Base-by-base conservation (phyloP, 2,888 invertebrate species). In the Fabriciana adippe region DNA sequence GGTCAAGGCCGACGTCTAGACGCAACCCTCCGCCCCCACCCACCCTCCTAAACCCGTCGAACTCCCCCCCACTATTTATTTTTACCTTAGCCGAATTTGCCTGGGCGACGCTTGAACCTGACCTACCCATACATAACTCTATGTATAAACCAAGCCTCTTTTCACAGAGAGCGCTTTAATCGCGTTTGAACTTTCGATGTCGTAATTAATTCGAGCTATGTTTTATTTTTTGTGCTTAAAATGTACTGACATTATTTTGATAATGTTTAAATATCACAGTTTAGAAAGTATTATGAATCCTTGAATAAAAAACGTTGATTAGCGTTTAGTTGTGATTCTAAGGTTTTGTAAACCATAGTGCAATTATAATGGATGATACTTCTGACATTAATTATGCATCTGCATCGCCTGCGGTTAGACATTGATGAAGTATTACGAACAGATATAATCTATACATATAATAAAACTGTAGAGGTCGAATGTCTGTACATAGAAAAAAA, bases 1-100 rank as follows among this genome's bases (percentile, higher is more conserved):
- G 91, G 91, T 90, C 91, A 91, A 91, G 92, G 91, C 91, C 90
- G 82, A 71, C 75, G 90, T 90, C 90, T 90, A 90, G 90, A 91
- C 91, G 81, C 85, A 81, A 81, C 85, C 81, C 81, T 81, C 76
- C 77, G 75, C 73, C 76, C 69, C 78, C 73, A 76, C 75, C 79
- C 74, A 76, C 77, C 60, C 67, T 64, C 66, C 69, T 69, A 71
- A 69, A 53, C 69, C 65, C 64, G 67, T 65, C 54, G n/a, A 11
- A 2, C 70, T 66, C 65, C 72, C 74, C 78, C 79, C 75, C 77
- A 78, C 83, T 80, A 81, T 86, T 85, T 86, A 87, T 85, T 85
- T 87, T 77, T 81, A 82, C 84, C 82, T 81, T 81, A 75, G 73
- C 79, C 76, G 79, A 83, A 84, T 84, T 80, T 80, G 84, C 86